Evolutionary conservation across 2,888 invertebrate genomes (phyloP).

Genomic region (Eupeodes latifasciatus): DNA sequence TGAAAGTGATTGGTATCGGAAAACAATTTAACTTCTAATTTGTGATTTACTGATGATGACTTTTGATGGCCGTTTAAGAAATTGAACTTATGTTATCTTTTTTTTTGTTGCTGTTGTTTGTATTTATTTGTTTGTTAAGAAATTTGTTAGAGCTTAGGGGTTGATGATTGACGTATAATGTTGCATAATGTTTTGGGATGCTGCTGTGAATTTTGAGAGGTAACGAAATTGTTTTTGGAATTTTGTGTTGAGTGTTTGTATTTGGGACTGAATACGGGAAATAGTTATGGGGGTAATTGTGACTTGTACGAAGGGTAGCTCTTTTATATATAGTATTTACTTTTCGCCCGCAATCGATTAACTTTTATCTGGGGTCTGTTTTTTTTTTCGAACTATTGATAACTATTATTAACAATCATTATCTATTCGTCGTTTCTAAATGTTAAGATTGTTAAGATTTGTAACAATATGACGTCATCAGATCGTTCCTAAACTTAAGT

Average conservation of each 20-base stretch:
- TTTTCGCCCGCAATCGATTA: too few species aligned
- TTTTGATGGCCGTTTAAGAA: constrained; percentile 55
- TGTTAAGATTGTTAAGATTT: too few species aligned
- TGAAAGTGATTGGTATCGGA: constrained; percentile 52
- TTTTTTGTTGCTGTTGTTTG: background rate
- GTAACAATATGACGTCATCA: too few species aligned
- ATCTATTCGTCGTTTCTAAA: too few species aligned
- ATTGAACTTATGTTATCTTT: constrained; percentile 51
- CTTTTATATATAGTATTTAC: too few species aligned
- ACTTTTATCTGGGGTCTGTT: too few species aligned
- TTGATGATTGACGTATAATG: background rate
- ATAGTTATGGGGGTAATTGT: too few species aligned
- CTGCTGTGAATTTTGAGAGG: background rate
- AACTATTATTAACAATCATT: too few species aligned
- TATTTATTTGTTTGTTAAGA: background rate
- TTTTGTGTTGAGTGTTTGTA: background rate
- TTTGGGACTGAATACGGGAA: too few species aligned
- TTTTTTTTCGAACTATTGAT: too few species aligned
- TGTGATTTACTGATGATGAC: constrained; percentile 47
- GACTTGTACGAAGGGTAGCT: too few species aligned
- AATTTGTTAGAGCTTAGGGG: constrained; percentile 24
- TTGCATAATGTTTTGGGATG: background rate
- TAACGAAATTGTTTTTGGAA: background rate
- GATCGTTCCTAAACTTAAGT: too few species aligned
- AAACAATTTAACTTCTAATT: constrained; percentile 70